Conservation (phyloP, 1,140 invertebrate species). For the Drosophila lacertosa region DNA sequence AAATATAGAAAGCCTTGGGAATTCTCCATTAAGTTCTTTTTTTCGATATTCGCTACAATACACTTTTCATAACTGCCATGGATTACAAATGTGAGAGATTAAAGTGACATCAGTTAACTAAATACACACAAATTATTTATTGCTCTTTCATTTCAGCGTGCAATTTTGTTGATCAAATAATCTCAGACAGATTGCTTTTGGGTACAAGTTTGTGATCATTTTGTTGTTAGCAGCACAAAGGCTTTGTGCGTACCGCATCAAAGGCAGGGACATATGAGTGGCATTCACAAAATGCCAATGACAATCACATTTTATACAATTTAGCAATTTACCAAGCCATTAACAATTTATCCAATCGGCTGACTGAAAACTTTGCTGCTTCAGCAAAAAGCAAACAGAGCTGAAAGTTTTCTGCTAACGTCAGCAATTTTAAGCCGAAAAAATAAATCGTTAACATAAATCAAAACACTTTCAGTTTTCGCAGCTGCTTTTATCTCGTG, state of each 20-base stretch:
- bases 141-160: too few species aligned
- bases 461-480: constrained; percentile 47
- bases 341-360: constrained; percentile 30
- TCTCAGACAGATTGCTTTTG: too few species aligned
- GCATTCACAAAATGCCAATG: constrained; percentile 6
- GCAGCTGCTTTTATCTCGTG: constrained; percentile 58
- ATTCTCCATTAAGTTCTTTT: too few species aligned
- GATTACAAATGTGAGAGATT: too few species aligned
- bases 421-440: constrained; percentile 34
- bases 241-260: not conserved
- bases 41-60: too few species aligned
- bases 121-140: too few species aligned
- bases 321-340: constrained; percentile 32
- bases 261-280: not conserved
- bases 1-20: too few species aligned
- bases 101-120: too few species aligned
- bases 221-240: not conserved
- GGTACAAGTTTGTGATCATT: not conserved
- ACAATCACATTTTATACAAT: constrained; percentile 28
- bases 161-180: too few species aligned
- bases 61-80: too few species aligned
- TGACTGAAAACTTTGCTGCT: constrained; percentile 30
- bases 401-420: constrained; percentile 9
- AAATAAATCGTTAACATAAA: constrained; percentile 57
- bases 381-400: not conserved